Evolutionary conservation across 2,888 invertebrate species (phyloP), one percentile per base, ranked within the genome.

Genomic region (Rhogogaster chlorosoma): DNA sequence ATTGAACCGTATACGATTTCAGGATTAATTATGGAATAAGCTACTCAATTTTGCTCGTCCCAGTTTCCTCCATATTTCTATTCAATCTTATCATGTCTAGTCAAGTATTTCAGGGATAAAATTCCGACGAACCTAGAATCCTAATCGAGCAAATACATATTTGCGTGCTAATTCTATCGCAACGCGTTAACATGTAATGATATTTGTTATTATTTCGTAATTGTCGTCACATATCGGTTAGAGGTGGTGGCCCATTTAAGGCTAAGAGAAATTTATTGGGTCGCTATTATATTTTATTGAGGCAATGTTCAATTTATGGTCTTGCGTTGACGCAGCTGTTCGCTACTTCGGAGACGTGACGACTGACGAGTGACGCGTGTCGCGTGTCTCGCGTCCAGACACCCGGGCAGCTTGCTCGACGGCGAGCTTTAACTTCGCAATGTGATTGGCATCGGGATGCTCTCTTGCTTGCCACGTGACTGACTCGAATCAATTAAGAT

Each of bases 371-470:
- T 45, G 84, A 42, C 84, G 84, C 84, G 77, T 84, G 84, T 84
- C 84, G 73, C 84, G 84, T 84, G 84, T 70, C 84, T 38, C 61
- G 36, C 22, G 77, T 38, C 57, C 15, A 61, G 61, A 84, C 73
- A 73, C 45, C n/a, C 49, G 73, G 38, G 38, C 57, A 53, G 49
- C 38, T 53, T 26, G 61, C 57, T 84, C 18, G 64, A 57, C 71
- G 77, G 12, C 6, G 77, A 61, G 85, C 85, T 64, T 86, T 86
- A 87, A 89, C 89, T 86, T 86, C 87, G 77, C 86, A 85, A 84
- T 86, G 89, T 90, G 90, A 90, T 90, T 90, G 90, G 90, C 90
- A 89, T 89, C 89, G 88, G 88, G 89, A 89, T 89, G 85, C 86
- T 86, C 86, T 77, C 22, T 67, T 86, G 86, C 77, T 86, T 85